Percentiles rank a stretch among this genome's conserved stretches.
Evolutionary conservation across 1,140 invertebrate genomes (phyloP).

Genomic region (Helicoverpa armigera): DNA sequence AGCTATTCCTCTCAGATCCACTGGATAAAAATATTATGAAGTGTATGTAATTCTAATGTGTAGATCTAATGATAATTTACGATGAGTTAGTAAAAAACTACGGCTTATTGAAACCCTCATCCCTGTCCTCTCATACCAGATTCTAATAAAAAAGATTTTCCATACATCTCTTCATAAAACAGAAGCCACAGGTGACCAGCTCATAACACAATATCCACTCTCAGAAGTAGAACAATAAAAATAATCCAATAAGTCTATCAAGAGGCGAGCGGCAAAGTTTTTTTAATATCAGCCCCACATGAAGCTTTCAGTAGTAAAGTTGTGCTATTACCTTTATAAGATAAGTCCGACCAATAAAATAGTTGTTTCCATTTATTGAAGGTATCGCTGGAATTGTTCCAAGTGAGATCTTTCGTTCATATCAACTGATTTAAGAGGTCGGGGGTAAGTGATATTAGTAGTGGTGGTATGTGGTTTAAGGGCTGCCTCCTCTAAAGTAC

Average conservation of each 20-base stretch:
- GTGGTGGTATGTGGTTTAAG: too few species aligned
- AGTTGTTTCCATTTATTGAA: not conserved
- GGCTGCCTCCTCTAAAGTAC: too few species aligned
- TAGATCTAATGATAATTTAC: too few species aligned
- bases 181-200: conserved; percentile 5
- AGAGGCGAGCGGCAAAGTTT: conserved; percentile 10
- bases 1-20: too few species aligned
- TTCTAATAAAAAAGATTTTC: not conserved
- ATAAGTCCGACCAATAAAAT: conserved; percentile 10
- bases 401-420: not conserved
- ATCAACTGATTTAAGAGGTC: too few species aligned
- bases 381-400: not conserved
- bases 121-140: too few species aligned
- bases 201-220: not conserved
- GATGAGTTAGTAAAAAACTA: too few species aligned
- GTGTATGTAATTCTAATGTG: too few species aligned
- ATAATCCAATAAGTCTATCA: conserved; percentile 34
- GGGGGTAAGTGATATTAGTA: too few species aligned
- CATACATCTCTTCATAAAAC: not conserved
- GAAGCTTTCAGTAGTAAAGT: not conserved
- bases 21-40: too few species aligned
- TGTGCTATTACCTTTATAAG: conserved; percentile 2
- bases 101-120: too few species aligned
- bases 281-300: conserved; percentile 17
- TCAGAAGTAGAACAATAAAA: conserved; percentile 14